Evolutionary conservation across 2,113 vertebrate genomes (phyloP).

Genomic region (Lagenorhynchus albirostris): DNA sequence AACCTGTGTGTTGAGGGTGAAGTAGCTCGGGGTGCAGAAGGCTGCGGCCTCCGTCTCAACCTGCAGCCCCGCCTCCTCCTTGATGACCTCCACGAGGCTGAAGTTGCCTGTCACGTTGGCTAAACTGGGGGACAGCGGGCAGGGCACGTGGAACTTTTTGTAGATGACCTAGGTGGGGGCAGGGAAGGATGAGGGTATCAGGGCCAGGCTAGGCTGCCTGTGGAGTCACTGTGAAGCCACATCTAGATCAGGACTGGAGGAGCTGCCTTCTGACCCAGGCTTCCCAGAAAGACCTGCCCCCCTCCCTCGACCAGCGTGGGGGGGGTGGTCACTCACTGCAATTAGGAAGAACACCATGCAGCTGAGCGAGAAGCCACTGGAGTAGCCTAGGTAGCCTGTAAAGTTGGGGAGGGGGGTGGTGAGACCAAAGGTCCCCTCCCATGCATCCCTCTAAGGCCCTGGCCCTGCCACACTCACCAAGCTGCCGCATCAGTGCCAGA

Average conservation of each 20-base stretch:
- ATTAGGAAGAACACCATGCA: slow-evolving; percentile 98
- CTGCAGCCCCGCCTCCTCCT: slow-evolving; percentile 72
- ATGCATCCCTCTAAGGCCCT: background rate
- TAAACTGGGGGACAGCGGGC: slow-evolving; percentile 85
- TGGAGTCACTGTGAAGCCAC: background rate
- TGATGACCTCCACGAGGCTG: slow-evolving; percentile 69
- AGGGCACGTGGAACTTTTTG: slow-evolving; percentile 95
- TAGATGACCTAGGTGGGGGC: slow-evolving; percentile 90
- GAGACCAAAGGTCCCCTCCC: background rate
- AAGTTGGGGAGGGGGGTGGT: background rate
- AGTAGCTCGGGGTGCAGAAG: slow-evolving; percentile 86
- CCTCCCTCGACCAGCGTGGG: background rate
- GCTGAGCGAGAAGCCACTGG: slow-evolving; percentile 97
- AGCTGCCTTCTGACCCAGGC: background rate
- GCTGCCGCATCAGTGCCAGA: slow-evolving; percentile 96
- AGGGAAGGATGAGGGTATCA: background rate
- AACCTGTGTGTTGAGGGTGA: slow-evolving; percentile 96
- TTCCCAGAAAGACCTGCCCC: background rate
- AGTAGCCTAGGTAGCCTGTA: slow-evolving; percentile 95
- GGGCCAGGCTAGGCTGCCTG: background rate
- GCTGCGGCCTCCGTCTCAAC: slow-evolving; percentile 65
- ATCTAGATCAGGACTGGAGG: background rate
- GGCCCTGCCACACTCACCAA: slow-evolving; percentile 86
- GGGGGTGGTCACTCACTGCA: slow-evolving; percentile 86
- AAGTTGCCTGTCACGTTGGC: slow-evolving; percentile 83